Percentiles rank a stretch among this genome's conserved stretches.
phyloP scores from a whole-genome alignment of 2,113 vertebrate species.

The Clinocottus analis region DNA sequence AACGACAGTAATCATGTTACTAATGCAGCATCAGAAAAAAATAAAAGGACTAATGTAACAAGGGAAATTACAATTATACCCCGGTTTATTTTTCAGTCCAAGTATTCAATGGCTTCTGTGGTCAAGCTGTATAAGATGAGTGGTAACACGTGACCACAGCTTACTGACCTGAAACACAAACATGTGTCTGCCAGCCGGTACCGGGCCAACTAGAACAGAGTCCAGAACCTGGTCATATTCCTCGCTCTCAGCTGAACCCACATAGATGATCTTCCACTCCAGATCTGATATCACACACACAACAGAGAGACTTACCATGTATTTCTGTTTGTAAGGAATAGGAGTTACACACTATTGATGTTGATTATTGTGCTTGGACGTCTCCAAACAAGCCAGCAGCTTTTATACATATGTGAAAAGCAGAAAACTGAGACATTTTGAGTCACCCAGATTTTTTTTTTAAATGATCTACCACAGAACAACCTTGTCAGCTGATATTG shows the following conservation, averaged over 20 bases:
- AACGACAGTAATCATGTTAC: neutral
- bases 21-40: neutral
- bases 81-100: neutral
- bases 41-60: neutral
- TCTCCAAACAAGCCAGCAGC: neutral
- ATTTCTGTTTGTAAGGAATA: neutral
- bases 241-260: constrained; percentile 92
- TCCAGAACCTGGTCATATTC: constrained; percentile 92
- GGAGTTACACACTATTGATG: neutral
- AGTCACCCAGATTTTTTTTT: neutral
- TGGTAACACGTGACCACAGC: neutral
- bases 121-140: neutral
- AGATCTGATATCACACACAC: constrained; percentile 79
- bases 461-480: neutral
- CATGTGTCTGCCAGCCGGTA: constrained; percentile 92
- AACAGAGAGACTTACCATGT: neutral
- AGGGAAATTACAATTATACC: neutral
- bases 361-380: neutral
- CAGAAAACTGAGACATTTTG: neutral
- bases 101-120: neutral
- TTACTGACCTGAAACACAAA: constrained; percentile 91
- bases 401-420: neutral
- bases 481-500: neutral
- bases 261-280: constrained; percentile 94
- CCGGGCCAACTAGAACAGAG: constrained; percentile 91